Percentiles rank a stretch among this genome's conserved stretches.
Evolutionary conservation across 2,888 invertebrate genomes (phyloP).

Genomic region (Parelbella ahira): DNA sequence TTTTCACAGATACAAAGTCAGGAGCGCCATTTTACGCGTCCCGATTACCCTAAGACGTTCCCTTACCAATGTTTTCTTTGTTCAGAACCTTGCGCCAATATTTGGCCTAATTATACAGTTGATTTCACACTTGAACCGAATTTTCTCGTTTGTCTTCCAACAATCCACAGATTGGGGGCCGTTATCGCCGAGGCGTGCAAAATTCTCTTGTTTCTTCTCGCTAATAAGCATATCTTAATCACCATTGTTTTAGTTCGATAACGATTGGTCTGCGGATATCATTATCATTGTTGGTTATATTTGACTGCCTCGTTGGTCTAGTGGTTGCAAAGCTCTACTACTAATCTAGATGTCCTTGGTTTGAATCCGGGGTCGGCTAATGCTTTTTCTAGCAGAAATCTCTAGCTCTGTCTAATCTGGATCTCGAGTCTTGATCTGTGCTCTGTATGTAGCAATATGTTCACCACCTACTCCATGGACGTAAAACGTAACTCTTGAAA

Average conservation of each 20-base stretch:
- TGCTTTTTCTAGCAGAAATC: no score
- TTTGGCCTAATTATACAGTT: slow-evolving; percentile 65
- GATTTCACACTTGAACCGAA: slow-evolving; percentile 61
- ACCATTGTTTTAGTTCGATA: slow-evolving; percentile 8
- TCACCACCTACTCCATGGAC: no score
- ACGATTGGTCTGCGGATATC: neutral
- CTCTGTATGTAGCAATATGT: no score
- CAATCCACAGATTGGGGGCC: slow-evolving; percentile 17
- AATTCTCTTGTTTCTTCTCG: slow-evolving; percentile 1
- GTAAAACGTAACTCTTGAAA: no score
- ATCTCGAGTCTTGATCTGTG: no score
- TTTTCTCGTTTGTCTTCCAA: slow-evolving; percentile 47
- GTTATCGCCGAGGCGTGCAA: slow-evolving; percentile 11
- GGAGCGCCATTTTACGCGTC: slow-evolving; percentile 43
- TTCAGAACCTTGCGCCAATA: slow-evolving; percentile 59
- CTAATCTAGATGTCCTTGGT: no score
- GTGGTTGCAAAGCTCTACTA: no score
- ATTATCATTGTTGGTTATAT: neutral
- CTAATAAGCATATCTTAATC: slow-evolving; percentile 14
- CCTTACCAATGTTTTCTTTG: slow-evolving; percentile 64
- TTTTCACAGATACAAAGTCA: neutral
- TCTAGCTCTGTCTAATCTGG: no score
- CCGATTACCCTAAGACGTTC: slow-evolving; percentile 53
- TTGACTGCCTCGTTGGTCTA: no score
- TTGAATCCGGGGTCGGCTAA: no score